These are phyloP conservation scores for Dicaeum eximium DNA, from an alignment of 2,113 vertebrate species.

Conservation along the genomic window DNA sequence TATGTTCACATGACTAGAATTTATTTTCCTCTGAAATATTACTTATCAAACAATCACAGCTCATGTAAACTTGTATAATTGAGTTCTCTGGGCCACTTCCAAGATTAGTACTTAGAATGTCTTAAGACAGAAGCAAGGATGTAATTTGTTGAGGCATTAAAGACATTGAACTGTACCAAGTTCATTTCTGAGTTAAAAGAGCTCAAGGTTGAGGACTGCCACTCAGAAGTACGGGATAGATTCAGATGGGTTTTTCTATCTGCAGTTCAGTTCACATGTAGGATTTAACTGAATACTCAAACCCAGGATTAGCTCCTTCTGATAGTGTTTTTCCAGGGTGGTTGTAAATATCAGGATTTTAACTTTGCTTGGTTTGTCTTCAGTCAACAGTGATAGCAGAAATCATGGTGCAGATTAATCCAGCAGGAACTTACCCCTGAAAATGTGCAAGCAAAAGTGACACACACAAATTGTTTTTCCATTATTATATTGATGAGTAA, in stretches of 20 bases:
- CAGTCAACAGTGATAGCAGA: not conserved
- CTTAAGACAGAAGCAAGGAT: not conserved
- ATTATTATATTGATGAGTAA: not conserved
- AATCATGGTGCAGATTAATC: not conserved
- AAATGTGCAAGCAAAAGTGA: not conserved
- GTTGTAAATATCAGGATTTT: not conserved
- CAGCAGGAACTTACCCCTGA: not conserved
- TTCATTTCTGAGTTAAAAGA: not conserved
- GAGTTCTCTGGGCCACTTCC: not conserved
- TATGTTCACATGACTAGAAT: not conserved
- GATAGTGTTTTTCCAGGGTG: not conserved
- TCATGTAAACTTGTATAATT: not conserved
- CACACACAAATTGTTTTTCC: not conserved
- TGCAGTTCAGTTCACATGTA: not conserved
- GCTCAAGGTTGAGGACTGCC: not conserved
- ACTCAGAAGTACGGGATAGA: not conserved
- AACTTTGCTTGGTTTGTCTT: conserved; percentile 11
- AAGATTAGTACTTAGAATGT: not conserved
- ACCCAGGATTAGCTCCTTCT: not conserved
- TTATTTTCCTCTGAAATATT: not conserved
- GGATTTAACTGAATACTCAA: not conserved
- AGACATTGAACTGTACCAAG: not conserved
- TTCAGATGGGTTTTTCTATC: not conserved
- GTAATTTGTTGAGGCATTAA: not conserved
- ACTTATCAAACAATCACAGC: not conserved